Evolutionary conservation across 1,140 invertebrate species (phyloP).

Genomic region (Cherax quadricarinatus): DNA sequence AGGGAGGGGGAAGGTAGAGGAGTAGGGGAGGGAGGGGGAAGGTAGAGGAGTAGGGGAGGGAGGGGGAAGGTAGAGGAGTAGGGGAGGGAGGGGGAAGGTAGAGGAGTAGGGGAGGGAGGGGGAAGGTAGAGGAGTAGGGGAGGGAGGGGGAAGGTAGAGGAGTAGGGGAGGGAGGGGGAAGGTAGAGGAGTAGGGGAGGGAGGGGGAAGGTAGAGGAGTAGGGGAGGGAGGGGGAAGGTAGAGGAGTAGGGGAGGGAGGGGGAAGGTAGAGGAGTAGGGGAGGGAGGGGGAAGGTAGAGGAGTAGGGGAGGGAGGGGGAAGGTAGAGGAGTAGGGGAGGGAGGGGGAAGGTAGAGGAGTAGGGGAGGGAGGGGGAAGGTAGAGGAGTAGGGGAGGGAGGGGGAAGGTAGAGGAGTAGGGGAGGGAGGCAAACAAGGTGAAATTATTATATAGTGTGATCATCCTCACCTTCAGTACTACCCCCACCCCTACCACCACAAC

Average conservation of each 20-base stretch:
- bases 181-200: not conserved
- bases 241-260: not conserved
- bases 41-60: too few relatives aligned
- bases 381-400: constrained; percentile 20
- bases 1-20: too few relatives aligned
- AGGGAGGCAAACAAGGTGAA: too few relatives aligned
- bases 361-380: not conserved
- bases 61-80: too few relatives aligned
- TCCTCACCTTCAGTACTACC: too few relatives aligned
- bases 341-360: not conserved
- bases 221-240: not conserved
- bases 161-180: not conserved
- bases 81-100: too few relatives aligned
- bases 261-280: not conserved
- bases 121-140: too few relatives aligned
- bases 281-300: not conserved
- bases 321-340: not conserved
- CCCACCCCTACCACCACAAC: too few relatives aligned
- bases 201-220: not conserved
- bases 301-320: not conserved
- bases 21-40: too few relatives aligned
- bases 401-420: too few relatives aligned
- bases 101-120: too few relatives aligned
- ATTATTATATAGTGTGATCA: too few relatives aligned
- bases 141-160: constrained; percentile 10